Conservation (phyloP, 2,113 vertebrate genomes). For the Typhlomys cinereus region DNA sequence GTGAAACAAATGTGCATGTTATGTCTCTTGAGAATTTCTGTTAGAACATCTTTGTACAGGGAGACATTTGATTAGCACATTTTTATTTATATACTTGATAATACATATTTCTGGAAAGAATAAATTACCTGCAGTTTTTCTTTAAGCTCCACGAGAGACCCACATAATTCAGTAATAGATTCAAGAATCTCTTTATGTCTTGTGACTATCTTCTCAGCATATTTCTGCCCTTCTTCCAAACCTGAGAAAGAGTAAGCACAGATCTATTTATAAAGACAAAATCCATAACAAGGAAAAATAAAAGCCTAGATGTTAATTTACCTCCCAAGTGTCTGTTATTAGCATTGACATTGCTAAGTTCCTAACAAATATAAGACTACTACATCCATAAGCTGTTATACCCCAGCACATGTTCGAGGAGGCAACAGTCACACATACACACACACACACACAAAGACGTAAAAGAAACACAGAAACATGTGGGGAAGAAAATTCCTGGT, state of each 20-base stretch:
- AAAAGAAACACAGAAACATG: neutral
- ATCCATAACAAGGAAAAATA: neutral
- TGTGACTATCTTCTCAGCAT: constrained; percentile 88
- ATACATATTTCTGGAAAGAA: constrained; percentile 43
- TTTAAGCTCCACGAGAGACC: constrained; percentile 88
- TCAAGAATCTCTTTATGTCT: constrained; percentile 91
- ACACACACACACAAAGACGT: neutral
- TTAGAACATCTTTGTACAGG: constrained; percentile 51
- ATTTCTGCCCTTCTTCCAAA: constrained; percentile 90
- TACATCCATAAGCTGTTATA: too few relatives aligned
- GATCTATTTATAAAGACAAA: constrained; percentile 35
- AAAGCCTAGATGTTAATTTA: neutral
- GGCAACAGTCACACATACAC: neutral
- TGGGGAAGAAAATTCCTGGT: too few relatives aligned
- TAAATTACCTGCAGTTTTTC: constrained; percentile 89
- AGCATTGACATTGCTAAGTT: neutral
- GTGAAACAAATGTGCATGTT: constrained; percentile 61
- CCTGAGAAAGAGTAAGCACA: constrained; percentile 82
- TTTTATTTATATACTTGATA: constrained; percentile 57
- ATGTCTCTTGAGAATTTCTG: constrained; percentile 43
- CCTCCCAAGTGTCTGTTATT: neutral
- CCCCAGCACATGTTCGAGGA: too few relatives aligned
- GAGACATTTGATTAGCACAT: constrained; percentile 65
- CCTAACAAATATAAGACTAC: neutral
- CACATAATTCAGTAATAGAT: constrained; percentile 90